Conservation (phyloP, 2,888 invertebrate species). For the Parelbella ahira region DNA sequence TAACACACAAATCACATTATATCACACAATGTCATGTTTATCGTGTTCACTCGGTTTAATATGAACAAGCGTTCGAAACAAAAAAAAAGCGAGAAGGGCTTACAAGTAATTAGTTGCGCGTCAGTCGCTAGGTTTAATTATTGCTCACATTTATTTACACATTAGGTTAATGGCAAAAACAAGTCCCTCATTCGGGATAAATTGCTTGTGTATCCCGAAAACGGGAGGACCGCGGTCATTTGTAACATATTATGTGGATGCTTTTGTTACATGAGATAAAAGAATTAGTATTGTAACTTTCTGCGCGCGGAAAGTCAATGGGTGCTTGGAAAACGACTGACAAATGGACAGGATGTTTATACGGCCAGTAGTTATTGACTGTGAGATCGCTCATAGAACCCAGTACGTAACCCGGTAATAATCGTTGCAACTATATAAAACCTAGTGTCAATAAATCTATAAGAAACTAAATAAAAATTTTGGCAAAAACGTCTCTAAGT, state of each 20-base stretch:
- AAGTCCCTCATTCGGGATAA: conserved; percentile 65
- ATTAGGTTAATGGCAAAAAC: conserved; percentile 73
- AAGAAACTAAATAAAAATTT: no score
- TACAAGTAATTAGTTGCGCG: conserved; percentile 57
- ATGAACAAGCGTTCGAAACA: conserved; percentile 24
- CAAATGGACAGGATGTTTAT: no score
- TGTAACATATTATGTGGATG: conserved; percentile 29
- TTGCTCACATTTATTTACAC: conserved; percentile 73
- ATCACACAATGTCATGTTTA: conserved; percentile 7
- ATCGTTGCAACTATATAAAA: no score
- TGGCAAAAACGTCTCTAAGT: no score
- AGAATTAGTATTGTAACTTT: conserved; percentile 16
- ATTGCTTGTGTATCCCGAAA: conserved; percentile 48
- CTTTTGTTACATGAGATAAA: conserved; percentile 26
- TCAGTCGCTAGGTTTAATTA: conserved; percentile 69
- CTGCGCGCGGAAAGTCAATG: conserved; percentile 12
- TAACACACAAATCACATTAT: conserved; percentile 5
- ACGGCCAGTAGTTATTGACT: no score
- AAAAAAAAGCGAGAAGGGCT: conserved; percentile 31
- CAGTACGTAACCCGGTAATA: no score
- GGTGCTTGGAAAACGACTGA: no score
- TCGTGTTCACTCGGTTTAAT: conserved; percentile 12
- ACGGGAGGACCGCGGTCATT: conserved; percentile 30
- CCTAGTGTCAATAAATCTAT: no score
- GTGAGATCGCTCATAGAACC: no score